Percentiles rank a stretch among this genome's conserved stretches.
Conservation (phyloP, 2,113 vertebrate species). For the Camelus bactrianus region DNA sequence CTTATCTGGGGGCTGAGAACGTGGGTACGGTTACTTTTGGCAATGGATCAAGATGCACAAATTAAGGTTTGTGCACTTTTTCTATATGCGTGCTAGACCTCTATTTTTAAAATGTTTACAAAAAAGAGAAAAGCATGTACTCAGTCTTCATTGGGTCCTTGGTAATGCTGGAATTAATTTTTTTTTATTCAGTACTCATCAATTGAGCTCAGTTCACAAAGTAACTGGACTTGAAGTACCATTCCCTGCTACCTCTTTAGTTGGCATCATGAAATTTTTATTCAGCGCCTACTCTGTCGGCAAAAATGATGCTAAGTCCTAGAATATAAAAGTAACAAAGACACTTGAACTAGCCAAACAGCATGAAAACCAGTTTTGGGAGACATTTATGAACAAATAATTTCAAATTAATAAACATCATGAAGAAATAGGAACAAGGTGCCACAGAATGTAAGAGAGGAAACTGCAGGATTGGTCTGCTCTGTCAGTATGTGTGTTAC, state of each 20-base stretch:
- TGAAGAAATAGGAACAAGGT: not conserved
- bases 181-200: not conserved
- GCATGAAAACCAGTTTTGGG: not conserved
- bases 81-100: not conserved
- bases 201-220: not conserved
- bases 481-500: not conserved
- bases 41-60: not conserved
- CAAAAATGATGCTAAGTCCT: not conserved
- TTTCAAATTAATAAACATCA: not conserved
- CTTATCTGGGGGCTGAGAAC: not conserved
- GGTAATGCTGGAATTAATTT: not conserved
- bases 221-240: not conserved
- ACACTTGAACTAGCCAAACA: not conserved
- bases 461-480: not conserved
- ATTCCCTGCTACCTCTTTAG: not conserved
- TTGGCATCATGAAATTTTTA: not conserved
- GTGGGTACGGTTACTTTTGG: not conserved
- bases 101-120: not conserved
- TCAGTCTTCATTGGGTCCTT: not conserved
- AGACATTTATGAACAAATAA: not conserved
- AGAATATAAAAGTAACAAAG: not conserved
- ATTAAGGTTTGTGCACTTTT: not conserved
- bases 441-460: not conserved
- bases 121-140: not conserved
- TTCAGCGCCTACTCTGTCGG: not conserved